These are phyloP conservation scores for Laupala kohalensis DNA, from an alignment of 1,140 invertebrate species.

Conservation along the genomic window DNA sequence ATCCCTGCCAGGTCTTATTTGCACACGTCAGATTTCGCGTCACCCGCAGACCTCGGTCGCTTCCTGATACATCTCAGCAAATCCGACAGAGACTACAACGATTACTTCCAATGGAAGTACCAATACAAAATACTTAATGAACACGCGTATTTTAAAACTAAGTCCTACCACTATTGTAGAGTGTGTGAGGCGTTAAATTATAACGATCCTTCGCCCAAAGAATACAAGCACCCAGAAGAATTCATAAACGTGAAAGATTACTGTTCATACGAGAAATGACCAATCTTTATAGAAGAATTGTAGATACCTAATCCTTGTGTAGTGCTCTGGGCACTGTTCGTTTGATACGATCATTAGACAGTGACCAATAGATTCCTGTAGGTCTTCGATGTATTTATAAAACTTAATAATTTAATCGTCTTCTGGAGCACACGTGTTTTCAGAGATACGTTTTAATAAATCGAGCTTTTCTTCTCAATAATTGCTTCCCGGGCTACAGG, in stretches of 20 bases:
- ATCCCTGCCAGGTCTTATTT: conserved; percentile 51
- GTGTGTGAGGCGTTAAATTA: conserved; percentile 64
- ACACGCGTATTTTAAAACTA: conserved; percentile 52
- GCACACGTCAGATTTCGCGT: conserved; percentile 56
- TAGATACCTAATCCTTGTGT: no score
- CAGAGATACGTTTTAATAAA: no score
- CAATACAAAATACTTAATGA: conserved; percentile 53
- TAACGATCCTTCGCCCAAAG: conserved; percentile 33
- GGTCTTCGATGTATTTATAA: no score
- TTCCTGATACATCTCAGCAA: conserved; percentile 43
- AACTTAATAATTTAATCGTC: no score
- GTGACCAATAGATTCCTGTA: no score
- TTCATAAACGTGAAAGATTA: conserved; percentile 28
- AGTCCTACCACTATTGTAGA: conserved; percentile 63
- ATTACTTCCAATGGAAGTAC: conserved; percentile 55
- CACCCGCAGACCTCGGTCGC: conserved; percentile 42
- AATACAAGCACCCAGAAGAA: conserved; percentile 33
- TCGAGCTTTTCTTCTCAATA: no score
- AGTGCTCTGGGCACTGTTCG: no score
- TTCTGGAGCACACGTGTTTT: no score
- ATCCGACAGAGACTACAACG: conserved; percentile 38
- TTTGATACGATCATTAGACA: no score
- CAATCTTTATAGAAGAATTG: no score
- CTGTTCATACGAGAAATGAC: neutral
- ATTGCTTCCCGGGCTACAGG: no score